These are phyloP conservation scores for Porites australiensis DNA, from an alignment of 64 coral and sea anemone genomes.

Conservation along the genomic window DNA sequence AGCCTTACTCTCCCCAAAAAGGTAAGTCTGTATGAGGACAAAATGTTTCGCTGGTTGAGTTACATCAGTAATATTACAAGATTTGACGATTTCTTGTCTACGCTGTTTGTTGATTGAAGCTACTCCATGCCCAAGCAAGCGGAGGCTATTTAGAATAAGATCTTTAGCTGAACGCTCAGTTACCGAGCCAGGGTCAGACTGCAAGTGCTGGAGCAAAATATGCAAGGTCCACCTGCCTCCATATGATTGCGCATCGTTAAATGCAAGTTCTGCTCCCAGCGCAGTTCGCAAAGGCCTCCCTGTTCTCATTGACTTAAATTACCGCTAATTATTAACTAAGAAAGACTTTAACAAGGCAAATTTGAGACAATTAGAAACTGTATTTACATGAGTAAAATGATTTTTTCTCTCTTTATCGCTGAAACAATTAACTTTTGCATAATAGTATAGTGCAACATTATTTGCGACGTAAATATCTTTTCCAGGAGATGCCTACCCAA, in stretches of 20 bases:
- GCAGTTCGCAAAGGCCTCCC: neutral
- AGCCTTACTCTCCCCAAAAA: constrained; percentile 25
- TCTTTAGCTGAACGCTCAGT: neutral
- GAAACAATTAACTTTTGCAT: too few relatives aligned
- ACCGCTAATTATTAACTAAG: too few relatives aligned
- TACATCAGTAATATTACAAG: neutral
- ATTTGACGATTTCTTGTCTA: neutral
- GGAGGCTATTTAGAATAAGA: neutral
- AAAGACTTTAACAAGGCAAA: too few relatives aligned
- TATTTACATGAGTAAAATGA: too few relatives aligned
- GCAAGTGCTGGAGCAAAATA: neutral
- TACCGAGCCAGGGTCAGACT: neutral
- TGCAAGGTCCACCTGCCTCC: neutral
- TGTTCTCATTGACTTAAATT: neutral
- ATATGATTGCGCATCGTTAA: neutral
- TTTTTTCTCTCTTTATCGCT: too few relatives aligned
- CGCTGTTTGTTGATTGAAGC: neutral
- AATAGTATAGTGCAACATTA: too few relatives aligned
- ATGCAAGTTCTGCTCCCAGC: neutral
- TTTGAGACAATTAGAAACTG: too few relatives aligned
- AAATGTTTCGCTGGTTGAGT: constrained; percentile 16
- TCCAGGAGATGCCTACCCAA: too few relatives aligned
- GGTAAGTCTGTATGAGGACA: constrained; percentile 21
- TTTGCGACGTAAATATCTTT: too few relatives aligned
- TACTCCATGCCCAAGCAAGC: neutral